Percentiles rank a stretch among this genome's conserved stretches.
Evolutionary conservation across 2,888 invertebrate genomes (phyloP).

Genomic region (Acleris sparsana): DNA sequence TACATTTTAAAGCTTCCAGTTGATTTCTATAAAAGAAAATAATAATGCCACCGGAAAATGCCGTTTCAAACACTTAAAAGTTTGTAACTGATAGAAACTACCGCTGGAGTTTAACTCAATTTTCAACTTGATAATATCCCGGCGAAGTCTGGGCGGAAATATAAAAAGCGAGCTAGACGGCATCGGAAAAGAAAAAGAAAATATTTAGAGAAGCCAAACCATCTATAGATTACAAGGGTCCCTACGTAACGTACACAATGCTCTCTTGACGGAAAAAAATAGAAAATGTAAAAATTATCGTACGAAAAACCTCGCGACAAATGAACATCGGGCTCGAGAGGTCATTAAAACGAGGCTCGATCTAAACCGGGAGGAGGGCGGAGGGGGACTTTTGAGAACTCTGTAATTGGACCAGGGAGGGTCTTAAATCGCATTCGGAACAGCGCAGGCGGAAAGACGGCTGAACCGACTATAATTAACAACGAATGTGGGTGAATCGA

Average conservation of each 20-base stretch:
- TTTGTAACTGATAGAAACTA: background rate
- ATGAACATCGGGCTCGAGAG: conserved; percentile 82
- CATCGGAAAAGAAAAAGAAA: background rate
- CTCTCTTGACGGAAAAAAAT: conserved; percentile 57
- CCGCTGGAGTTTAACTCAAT: background rate
- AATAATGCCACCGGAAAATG: background rate
- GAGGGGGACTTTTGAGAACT: conserved; percentile 75
- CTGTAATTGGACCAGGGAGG: conserved; percentile 82
- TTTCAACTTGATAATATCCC: background rate
- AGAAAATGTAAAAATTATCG: conserved; percentile 71
- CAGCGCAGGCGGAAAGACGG: conserved; percentile 81
- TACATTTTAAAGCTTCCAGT: background rate
- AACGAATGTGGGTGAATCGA: conserved; percentile 83
- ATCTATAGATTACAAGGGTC: conserved; percentile 42
- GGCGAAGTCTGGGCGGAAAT: background rate
- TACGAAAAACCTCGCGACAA: conserved; percentile 79
- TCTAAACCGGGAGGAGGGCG: conserved; percentile 76
- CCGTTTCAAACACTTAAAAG: background rate
- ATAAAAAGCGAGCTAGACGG: background rate
- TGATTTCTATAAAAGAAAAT: background rate
- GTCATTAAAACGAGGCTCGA: conserved; percentile 82
- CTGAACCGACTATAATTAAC: conserved; percentile 82
- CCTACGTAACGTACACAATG: conserved; percentile 53
- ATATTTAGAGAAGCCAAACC: conserved; percentile 42
- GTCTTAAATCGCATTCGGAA: conserved; percentile 80